A percentile compares a stretch with the other conserved stretches of the same genome.
phyloP scores from a whole-genome alignment of 2,113 vertebrate species.

The Cervus canadensis region DNA sequence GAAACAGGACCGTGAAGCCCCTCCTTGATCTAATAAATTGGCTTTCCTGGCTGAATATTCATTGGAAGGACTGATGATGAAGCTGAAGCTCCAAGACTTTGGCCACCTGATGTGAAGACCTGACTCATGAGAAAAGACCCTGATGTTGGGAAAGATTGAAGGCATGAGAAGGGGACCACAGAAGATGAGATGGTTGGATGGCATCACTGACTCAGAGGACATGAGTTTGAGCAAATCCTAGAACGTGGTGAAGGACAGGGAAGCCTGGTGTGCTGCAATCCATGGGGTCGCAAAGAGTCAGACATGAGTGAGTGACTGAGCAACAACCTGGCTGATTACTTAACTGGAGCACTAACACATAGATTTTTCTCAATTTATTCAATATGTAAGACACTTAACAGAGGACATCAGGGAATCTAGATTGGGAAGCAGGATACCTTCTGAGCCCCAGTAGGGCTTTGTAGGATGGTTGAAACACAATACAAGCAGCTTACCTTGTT shows the following conservation, averaged over 20 bases:
- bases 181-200: not conserved
- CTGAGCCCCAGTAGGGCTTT: not conserved
- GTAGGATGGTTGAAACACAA: not conserved
- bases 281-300: not conserved
- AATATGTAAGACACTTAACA: not conserved
- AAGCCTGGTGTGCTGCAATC: not conserved
- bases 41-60: not conserved
- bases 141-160: not conserved
- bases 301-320: not conserved
- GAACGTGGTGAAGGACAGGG: not conserved
- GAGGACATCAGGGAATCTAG: not conserved
- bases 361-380: not conserved
- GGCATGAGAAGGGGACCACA: not conserved
- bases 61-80: not conserved
- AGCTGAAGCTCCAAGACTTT: not conserved
- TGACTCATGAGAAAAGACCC: not conserved
- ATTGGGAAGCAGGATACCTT: not conserved
- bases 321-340: not conserved
- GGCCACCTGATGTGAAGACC: not conserved
- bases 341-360: not conserved
- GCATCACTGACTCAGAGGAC: not conserved
- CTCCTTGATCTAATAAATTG: not conserved
- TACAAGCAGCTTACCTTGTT: not conserved
- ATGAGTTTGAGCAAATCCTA: not conserved
- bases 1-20: not conserved